A percentile compares a stretch with the other conserved stretches of the same genome.
These are phyloP conservation scores for Allolobophora icterica DNA, from an alignment of 2,888 invertebrate species.

Conservation along the genomic window DNA sequence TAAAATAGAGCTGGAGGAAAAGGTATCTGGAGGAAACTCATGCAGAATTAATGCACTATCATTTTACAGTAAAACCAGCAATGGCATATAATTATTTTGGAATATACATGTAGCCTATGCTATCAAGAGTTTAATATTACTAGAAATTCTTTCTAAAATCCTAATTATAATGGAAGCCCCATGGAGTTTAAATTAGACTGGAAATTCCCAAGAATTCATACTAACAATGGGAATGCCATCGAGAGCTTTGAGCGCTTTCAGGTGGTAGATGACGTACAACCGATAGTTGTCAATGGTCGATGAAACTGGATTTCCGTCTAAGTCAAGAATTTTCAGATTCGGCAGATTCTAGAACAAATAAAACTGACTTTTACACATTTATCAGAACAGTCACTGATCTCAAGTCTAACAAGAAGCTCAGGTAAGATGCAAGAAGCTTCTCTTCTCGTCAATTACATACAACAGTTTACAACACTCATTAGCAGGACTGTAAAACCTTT, in stretches of 20 bases:
- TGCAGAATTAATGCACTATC: neutral
- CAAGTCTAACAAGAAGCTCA: too few relatives aligned
- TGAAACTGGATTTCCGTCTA: conserved; percentile 63
- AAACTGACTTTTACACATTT: neutral
- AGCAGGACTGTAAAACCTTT: too few relatives aligned
- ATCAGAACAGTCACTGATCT: neutral
- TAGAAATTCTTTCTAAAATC: too few relatives aligned
- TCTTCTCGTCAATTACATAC: too few relatives aligned
- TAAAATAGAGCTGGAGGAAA: neutral
- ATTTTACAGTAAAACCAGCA: neutral
- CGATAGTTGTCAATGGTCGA: conserved; percentile 61
- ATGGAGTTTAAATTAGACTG: neutral
- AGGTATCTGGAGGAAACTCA: neutral
- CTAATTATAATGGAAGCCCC: too few relatives aligned
- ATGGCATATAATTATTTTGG: neutral
- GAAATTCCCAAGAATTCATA: conserved; percentile 34
- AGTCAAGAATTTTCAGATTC: conserved; percentile 62
- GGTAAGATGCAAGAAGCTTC: too few relatives aligned
- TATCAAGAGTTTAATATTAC: too few relatives aligned
- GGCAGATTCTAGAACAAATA: conserved; percentile 52
- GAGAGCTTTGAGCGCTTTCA: conserved; percentile 62
- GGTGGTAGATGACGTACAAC: conserved; percentile 64
- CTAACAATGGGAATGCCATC: conserved; percentile 64
- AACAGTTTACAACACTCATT: too few relatives aligned
- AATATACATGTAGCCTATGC: too few relatives aligned